Evolutionary conservation across 2,797 vertebrate genomes (phyloP).

Genomic region (Gorsachius magnificus): DNA sequence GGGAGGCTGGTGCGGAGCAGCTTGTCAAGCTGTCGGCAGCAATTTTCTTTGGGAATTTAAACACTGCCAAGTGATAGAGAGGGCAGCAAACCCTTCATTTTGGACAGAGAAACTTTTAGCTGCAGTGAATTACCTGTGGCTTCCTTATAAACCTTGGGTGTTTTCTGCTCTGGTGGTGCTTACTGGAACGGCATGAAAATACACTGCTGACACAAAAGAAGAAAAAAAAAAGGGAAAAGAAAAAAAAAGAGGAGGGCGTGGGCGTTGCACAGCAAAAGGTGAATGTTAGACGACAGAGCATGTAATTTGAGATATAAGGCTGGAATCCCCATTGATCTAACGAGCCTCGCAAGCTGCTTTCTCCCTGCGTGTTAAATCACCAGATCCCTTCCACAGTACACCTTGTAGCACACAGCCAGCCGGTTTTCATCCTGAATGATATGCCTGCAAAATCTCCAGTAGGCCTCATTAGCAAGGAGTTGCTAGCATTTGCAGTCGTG

Average conservation of each 20-base stretch:
- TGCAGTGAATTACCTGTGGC: background rate
- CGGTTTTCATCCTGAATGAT: background rate
- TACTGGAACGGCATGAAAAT: background rate
- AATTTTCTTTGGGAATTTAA: background rate
- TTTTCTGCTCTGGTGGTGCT: background rate
- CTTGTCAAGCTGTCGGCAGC: background rate
- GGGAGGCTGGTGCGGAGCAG: background rate
- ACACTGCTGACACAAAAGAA: background rate
- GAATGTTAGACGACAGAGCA: background rate
- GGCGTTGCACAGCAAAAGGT: background rate
- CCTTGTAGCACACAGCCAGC: background rate
- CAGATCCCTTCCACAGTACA: background rate
- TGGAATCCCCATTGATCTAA: slow-evolving; percentile 27
- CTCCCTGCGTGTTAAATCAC: background rate
- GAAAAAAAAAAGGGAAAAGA: background rate
- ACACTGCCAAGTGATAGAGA: background rate
- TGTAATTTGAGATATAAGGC: background rate
- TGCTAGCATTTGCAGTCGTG: background rate
- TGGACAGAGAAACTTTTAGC: background rate
- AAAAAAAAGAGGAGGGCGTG: background rate
- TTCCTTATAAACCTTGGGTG: background rate
- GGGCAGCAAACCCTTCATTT: background rate
- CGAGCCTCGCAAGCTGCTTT: background rate
- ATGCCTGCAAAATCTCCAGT: background rate
- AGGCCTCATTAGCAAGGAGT: slow-evolving; percentile 39